phyloP scores from a whole-genome alignment of 2,113 vertebrate genomes.

The Upupa epops region DNA sequence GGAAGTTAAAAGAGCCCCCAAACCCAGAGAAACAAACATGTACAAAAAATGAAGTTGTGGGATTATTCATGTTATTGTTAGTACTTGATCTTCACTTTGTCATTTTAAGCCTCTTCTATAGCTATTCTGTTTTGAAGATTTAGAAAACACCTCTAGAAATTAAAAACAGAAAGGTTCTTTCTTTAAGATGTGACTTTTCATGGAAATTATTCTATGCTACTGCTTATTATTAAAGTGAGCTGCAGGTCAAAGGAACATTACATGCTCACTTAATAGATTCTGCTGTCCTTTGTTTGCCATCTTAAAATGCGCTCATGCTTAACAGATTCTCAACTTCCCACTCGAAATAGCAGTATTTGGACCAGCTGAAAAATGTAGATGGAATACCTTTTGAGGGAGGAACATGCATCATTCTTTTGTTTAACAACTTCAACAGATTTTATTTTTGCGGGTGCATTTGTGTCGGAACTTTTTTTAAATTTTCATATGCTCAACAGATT shows the following conservation, averaged over 20 bases:
- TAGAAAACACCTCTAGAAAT: neutral
- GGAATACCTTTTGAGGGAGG: slow-evolving; percentile 61
- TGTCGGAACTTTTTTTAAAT: slow-evolving; percentile 79
- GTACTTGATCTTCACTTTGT: neutral
- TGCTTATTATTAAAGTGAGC: neutral
- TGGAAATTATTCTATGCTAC: neutral
- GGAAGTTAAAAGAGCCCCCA: neutral
- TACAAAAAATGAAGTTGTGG: neutral
- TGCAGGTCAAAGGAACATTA: slow-evolving; percentile 18
- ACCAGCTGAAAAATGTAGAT: slow-evolving; percentile 57
- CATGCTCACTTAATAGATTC: slow-evolving; percentile 13
- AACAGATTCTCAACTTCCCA: slow-evolving; percentile 49
- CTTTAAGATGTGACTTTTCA: slow-evolving; percentile 6
- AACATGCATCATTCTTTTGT: slow-evolving; percentile 67
- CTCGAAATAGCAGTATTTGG: slow-evolving; percentile 51
- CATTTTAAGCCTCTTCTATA: neutral
- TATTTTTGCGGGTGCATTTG: slow-evolving; percentile 77
- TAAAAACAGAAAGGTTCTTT: neutral
- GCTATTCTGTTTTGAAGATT: neutral
- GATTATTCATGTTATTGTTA: neutral
- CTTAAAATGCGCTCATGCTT: slow-evolving; percentile 29
- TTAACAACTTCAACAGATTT: slow-evolving; percentile 68
- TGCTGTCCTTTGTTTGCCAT: slow-evolving; percentile 34
- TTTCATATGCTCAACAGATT: slow-evolving; percentile 86
- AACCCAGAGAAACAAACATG: neutral